Evolutionary conservation across 2,797 vertebrate species (phyloP), one percentile per base, ranked within the genome.

Genomic region (Sebastes taczanowskii): DNA sequence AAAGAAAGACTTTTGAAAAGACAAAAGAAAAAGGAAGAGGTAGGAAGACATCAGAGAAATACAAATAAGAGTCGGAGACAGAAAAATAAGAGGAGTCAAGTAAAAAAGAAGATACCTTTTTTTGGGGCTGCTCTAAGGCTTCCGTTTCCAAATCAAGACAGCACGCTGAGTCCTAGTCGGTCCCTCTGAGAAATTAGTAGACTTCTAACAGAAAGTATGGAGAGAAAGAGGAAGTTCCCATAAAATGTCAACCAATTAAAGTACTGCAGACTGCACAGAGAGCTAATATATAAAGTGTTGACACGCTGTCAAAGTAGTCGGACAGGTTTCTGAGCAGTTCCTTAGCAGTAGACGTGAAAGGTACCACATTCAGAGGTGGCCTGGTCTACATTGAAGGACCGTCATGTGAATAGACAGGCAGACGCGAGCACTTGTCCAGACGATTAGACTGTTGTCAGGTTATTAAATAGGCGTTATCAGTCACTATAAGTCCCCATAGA

Each of bases 131-230:
- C 52, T 49, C 32, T 56, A 25, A 58, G 5, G 76, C 38, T 74
- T 60, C 68, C 29, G 53, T 72, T 81, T 53, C 7, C 34, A 27
- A 46, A 46, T 3, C 35, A 62, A 70, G 11, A 68, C 60, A 68
- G 61, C 6, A 61, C 55, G 53, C 23, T 66, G 16, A 4, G n/a
- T 38, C 11, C 6, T 11, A 34, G 49, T 80, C 42, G 3, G 74
- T 32, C 77, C 77, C 74, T 84, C 29, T 13, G 76, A 81, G 78
- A 77, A 82, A 71, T 86, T 63, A 85, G 53, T 1, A 32, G 62
- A 80, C 74, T 76, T 81, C 60, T 77, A 80, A 80, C 25, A 61
- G 59, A 78, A 75, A 72, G 32, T 52, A n/a, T 46, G 16, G 46
- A 42, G 29, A 63, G 27, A 58, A 30, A 38, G 11, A 67, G 34